Base-by-base conservation (phyloP, 2,113 vertebrate species). In the Archilochus colubris region DNA sequence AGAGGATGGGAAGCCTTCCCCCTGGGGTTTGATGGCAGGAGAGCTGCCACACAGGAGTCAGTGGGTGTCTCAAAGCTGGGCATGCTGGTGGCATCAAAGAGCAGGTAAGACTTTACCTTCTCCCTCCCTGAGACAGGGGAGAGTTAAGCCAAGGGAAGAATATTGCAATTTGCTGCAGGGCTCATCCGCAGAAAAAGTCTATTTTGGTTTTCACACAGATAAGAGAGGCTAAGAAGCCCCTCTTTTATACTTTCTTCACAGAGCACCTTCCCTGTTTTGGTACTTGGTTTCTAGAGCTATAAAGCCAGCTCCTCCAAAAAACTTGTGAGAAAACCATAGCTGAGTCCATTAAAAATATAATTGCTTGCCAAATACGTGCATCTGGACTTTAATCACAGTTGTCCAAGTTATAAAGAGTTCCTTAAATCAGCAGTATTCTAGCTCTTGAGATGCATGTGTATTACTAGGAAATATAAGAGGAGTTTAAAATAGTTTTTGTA, bases 71-170 rank as follows among this genome's bases (percentile, higher is more conserved):
- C 22, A 40, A 15, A 70, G 18, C 15, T 46, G 14, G 12, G 8
- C 13, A 11, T 19, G 24, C 0, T 0, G 6, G 16, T 33, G 20
- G 20, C 12, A 5, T 13, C n/a, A n/a, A 18, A 30, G 31, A 75
- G 15, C 15, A 53, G 31, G 6, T 2, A 5, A 9, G 24, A 31
- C 8, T 61, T 67, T 69, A 48, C 14, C 21, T 70, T 6, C 25
- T 50, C 4, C 23, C 33, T 87, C n/a, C 9, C 5, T 46, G 38
- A 24, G 25, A 40, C 7, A 72, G 11, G 31, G 17, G 7, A 25
- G 14, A 74, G 2, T 5, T 13, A 20, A 91, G 17, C 10, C 38
- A 54, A 30, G 23, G 18, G 18, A 59, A 70, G 14, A 70, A 67
- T 40, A 51, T 2, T 53, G 16, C 6, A 53, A 31, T 61, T 53